These are phyloP conservation scores for Drosophila nebulosa DNA, from an alignment of 1,140 invertebrate genomes.

Conservation along the genomic window DNA sequence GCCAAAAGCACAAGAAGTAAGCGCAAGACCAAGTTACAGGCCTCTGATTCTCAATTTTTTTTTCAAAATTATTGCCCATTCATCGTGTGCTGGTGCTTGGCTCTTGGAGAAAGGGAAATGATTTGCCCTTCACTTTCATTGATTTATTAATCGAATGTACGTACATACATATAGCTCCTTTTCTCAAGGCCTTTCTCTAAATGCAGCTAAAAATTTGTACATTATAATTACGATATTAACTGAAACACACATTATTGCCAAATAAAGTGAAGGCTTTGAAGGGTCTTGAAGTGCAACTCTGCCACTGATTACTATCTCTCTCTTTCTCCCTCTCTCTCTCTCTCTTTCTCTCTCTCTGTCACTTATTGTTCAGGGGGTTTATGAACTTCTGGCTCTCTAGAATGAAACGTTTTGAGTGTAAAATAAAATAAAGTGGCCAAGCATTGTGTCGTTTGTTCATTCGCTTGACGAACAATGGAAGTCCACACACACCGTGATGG, in stretches of 20 bases:
- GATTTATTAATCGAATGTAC: background rate
- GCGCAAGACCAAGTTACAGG: no score
- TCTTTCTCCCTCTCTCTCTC: background rate
- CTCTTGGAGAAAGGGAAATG: background rate
- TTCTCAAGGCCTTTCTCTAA: constrained; percentile 2
- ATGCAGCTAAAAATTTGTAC: background rate
- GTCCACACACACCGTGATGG: background rate
- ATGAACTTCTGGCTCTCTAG: constrained; percentile 49
- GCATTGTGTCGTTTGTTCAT: constrained; percentile 7
- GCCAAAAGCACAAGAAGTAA: no score
- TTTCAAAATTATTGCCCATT: constrained; percentile 3
- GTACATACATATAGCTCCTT: background rate
- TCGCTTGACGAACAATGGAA: constrained; percentile 2
- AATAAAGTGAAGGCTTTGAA: no score
- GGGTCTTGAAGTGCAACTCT: no score
- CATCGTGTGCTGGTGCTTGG: background rate
- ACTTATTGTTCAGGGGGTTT: constrained; percentile 37
- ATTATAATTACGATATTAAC: no score
- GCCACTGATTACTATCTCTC: background rate
- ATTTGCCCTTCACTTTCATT: constrained; percentile 6
- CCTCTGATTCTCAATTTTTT: background rate
- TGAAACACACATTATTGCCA: no score
- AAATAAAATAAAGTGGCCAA: constrained; percentile 10
- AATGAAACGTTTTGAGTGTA: background rate
- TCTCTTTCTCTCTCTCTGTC: background rate